Percentiles rank a stretch among this genome's conserved stretches.
These are phyloP conservation scores for Macrotis lagotis DNA, from an alignment of 2,113 vertebrate species.

Conservation along the genomic window DNA sequence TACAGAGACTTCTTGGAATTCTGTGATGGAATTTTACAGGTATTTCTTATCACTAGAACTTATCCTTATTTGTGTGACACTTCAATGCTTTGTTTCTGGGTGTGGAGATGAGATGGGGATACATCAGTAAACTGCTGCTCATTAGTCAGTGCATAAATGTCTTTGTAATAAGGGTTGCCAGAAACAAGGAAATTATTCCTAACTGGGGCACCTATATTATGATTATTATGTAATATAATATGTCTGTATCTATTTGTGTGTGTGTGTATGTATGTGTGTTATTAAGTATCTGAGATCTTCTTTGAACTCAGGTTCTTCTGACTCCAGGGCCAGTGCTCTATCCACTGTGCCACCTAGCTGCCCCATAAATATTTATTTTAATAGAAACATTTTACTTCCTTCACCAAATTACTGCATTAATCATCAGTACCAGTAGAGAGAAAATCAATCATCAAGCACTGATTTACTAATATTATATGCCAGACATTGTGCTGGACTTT, in stretches of 20 bases:
- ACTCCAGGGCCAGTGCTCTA: too few relatives aligned
- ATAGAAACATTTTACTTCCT: not conserved
- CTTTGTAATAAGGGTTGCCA: not conserved
- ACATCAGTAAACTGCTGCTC: not conserved
- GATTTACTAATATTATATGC: not conserved
- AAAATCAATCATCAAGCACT: not conserved
- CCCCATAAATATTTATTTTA: not conserved
- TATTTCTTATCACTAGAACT: not conserved
- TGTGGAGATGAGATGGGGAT: not conserved
- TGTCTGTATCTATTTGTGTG: not conserved
- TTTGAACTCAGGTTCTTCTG: too few relatives aligned
- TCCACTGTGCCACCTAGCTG: too few relatives aligned
- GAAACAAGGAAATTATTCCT: not conserved
- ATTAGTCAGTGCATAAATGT: not conserved
- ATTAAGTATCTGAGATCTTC: too few relatives aligned
- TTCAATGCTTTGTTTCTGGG: not conserved
- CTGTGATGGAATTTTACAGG: not conserved
- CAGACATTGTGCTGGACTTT: not conserved
- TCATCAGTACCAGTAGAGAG: not conserved
- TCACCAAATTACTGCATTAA: not conserved
- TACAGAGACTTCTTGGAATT: not conserved
- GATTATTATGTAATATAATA: not conserved
- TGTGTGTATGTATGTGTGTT: too few relatives aligned
- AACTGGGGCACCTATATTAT: not conserved
- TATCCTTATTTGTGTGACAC: not conserved